Conservation (phyloP, 2,113 vertebrate genomes). For the Apistogramma diplotaenia region DNA sequence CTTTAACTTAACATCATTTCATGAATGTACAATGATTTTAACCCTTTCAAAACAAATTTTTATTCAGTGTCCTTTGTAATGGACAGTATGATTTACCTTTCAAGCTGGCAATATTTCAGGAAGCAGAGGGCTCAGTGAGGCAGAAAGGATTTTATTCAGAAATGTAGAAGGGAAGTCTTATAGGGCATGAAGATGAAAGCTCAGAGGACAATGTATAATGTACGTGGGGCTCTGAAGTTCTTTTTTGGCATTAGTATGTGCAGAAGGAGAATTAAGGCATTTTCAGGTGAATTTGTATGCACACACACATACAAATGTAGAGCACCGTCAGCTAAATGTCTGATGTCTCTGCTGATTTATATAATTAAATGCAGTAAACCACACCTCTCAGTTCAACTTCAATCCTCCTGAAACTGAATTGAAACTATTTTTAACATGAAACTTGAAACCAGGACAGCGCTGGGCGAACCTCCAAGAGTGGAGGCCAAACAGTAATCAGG, state of each 20-base stretch:
- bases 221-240: no score
- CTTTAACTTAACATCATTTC: neutral
- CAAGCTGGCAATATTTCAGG: neutral
- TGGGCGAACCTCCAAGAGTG: rapidly evolving
- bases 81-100: no score
- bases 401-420: neutral
- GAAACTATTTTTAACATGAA: neutral
- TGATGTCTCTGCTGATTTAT: neutral
- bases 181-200: no score
- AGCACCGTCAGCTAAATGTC: neutral
- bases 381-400: neutral
- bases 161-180: no score
- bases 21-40: neutral
- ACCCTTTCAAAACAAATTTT: no score
- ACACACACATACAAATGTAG: neutral
- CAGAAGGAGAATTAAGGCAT: no score
- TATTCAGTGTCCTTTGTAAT: no score
- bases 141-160: neutral
- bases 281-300: neutral
- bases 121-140: neutral
- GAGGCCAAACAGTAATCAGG: neutral
- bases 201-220: no score
- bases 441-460: neutral
- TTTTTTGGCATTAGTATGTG: no score
- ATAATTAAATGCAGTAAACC: neutral